Conservation (phyloP, 2,888 invertebrate genomes). For the Teleogryllus oceanicus region DNA sequence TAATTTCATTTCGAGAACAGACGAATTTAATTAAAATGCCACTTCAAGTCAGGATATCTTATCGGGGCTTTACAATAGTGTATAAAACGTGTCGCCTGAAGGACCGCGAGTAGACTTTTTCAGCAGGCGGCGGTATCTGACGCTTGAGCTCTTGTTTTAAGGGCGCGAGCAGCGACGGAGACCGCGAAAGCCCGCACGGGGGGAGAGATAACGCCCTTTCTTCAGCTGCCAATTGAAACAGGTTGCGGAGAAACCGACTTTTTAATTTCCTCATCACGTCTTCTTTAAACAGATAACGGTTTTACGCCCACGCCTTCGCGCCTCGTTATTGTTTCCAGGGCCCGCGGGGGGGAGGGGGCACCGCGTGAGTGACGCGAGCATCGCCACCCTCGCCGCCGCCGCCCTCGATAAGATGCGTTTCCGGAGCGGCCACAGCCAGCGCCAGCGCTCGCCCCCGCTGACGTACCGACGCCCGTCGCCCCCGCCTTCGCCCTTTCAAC, state of each 20-base stretch:
- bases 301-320: slow-evolving; percentile 27
- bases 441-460: too few species aligned
- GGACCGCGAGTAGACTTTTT: background rate
- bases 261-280: slow-evolving; percentile 33
- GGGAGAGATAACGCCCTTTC: slow-evolving; percentile 21
- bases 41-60: slow-evolving; percentile 4
- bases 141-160: background rate
- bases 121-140: background rate
- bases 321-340: slow-evolving; percentile 30
- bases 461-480: too few species aligned
- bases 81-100: background rate
- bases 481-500: too few species aligned
- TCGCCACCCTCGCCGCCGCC: too few species aligned
- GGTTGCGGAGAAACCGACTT: slow-evolving; percentile 25
- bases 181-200: background rate
- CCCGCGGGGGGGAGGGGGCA: slow-evolving; percentile 3
- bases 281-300: slow-evolving; percentile 28
- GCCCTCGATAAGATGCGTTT: too few species aligned
- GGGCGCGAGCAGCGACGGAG: background rate
- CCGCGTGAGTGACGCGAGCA: slow-evolving; percentile 21
- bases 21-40: background rate
- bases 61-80: background rate
- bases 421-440: too few species aligned
- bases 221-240: slow-evolving; percentile 22
- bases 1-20: background rate